Conservation (phyloP, 2,113 vertebrate genomes). For the Tupaia tana region DNA sequence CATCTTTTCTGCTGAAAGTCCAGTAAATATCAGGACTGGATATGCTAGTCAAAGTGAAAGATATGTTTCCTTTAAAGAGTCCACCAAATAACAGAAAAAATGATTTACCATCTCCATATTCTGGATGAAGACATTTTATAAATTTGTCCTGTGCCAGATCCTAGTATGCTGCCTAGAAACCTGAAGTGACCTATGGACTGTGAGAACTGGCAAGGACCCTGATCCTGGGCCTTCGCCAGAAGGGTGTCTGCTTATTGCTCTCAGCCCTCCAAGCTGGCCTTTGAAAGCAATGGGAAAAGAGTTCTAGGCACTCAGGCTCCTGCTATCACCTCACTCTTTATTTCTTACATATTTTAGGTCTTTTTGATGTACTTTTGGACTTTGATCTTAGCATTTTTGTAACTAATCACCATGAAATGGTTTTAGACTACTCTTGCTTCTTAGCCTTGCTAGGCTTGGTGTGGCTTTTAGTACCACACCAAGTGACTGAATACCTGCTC, state of each 20-base stretch:
- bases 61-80: background rate
- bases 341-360: background rate
- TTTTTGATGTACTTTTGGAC: background rate
- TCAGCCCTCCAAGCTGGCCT: background rate
- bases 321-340: background rate
- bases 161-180: background rate
- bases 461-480: background rate
- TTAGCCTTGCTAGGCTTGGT: background rate
- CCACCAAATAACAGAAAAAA: background rate
- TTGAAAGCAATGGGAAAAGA: background rate
- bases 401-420: constrained; percentile 9
- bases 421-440: constrained; percentile 14
- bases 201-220: background rate
- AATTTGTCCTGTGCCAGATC: constrained; percentile 4
- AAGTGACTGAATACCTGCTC: background rate
- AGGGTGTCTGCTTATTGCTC: background rate
- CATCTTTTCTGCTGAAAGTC: background rate
- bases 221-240: background rate
- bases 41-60: background rate
- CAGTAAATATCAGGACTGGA: background rate
- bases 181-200: background rate
- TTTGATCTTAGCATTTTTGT: constrained; percentile 3
- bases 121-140: background rate
- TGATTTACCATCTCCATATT: background rate
- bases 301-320: background rate